Evolutionary conservation across 1,140 invertebrate species (phyloP), one percentile per base, ranked within the genome.

Genomic region (Mactra quadrangularis): DNA sequence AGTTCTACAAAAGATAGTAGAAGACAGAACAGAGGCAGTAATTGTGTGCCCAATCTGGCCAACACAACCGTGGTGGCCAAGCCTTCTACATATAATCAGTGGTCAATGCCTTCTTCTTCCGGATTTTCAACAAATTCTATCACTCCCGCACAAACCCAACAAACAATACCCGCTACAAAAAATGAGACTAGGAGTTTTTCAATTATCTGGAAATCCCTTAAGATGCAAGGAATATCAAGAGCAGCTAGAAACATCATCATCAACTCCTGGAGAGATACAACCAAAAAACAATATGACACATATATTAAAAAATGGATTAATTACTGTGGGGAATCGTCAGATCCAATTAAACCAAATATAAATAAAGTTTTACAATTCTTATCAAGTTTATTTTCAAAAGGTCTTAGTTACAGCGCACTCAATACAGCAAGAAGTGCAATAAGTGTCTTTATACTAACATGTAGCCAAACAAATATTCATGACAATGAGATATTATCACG

Each of bases 11-110:
- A 84, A 78, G 25, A 33, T 78, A 15, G 38, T 19, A 15, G 27
- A 33, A 19, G 82, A 84, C 0, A 3, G 50, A 33, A 59, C 75
- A 29, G 45, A 59, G 19, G 82, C 22, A 19, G 35, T 84, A 2
- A 6, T 84, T 19, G 62, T 84, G 2, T n/a, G n/a, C 13, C 82
- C 82, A 50, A 25, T 71, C 22, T 84, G 76, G 82, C 19, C 82
- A 52, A 84, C 76, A 25, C 82, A 84, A 52, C 19, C 47, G 1
- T 79, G 82, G 82, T 83, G 62, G 62, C 11, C 62, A 29, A 35
- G 29, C 6, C 62, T 68, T 7, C 29, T 33, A 50, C 13, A 22
- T 4, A 1, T 68, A 9, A 41, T 68, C 25, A 25, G 45, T 38
- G 62, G 62, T 13, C 35, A 17, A 17, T 68, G 62, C 25, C 38